Evolutionary conservation across 2,888 invertebrate species (phyloP), one percentile per base, ranked within the genome.

Genomic region (Dendrolimus pini): DNA sequence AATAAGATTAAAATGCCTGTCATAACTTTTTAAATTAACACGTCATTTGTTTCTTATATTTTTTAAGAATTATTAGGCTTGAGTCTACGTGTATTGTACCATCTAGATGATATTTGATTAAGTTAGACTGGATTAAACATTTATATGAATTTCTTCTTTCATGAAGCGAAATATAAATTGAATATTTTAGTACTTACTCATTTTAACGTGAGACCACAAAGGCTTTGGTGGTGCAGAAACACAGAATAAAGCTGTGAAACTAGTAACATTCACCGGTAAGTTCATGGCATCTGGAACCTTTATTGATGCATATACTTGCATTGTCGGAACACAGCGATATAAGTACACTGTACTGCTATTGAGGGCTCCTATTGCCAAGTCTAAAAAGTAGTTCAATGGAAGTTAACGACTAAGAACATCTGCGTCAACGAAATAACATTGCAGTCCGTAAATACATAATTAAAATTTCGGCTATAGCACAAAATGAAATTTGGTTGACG

Each of bases 321-420:
- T 72, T 0, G 89, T 84, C 12, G 87, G 89, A 53, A 87, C 68
- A 59, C 91, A 85, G 1, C 85, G 73, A 59, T 93, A 86, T 6
- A 94, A 58, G 2, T 93, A 92, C 0, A 85, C 92, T 59, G 91
- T 88, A 13, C 84, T 87, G 2, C 93, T 93, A n/a, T 81, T 74
- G 59, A 91, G 89, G 0, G 94, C 92, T 2, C 94, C 94, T 10
- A 94, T 78, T 0, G 92, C 92, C 58, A 94, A 60, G 80, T 94
- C 93, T 93, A 74, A 63, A 91, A 87, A 3, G 3, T 13, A 55
- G 13, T 41, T 14, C 7, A 47, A 30, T 30, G 30, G 30, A 30
- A 6, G 3, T 14, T 30, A 6, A 30, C 6, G 30, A 30, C 6
- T 30, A 30, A 30, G 30, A 30, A 30, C 30, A 30, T 30, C 30